phyloP scores from a whole-genome alignment of 2,888 invertebrate genomes.

The Chaetoderma sp. region DNA sequence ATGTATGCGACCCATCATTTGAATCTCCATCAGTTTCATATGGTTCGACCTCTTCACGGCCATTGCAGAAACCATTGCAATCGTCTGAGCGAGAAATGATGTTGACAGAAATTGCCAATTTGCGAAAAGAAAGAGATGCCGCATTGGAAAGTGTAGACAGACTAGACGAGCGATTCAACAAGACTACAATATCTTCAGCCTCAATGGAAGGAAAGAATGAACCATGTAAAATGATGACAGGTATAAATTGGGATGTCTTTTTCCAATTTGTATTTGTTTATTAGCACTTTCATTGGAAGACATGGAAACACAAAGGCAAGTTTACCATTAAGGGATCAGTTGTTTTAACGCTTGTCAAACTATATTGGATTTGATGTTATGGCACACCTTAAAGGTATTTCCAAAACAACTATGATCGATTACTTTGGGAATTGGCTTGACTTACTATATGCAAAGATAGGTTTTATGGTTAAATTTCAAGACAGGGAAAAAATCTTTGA shows the following conservation, averaged over 20 bases:
- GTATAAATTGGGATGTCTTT: constrained; percentile 19
- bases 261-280: constrained; percentile 2
- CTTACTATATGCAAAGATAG: constrained; percentile 20
- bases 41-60: no score
- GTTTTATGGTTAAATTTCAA: constrained; percentile 27
- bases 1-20: no score
- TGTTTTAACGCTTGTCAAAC: constrained; percentile 32
- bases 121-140: not conserved
- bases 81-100: not conserved
- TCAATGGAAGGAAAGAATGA: constrained; percentile 21
- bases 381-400: constrained; percentile 16
- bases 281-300: constrained; percentile 2
- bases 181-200: not conserved
- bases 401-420: constrained; percentile 18
- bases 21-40: no score
- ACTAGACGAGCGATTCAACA: not conserved
- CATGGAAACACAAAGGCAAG: no score
- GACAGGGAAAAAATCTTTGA: constrained; percentile 22
- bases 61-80: not conserved
- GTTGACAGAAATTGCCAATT: not conserved
- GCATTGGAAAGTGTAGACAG: not conserved
- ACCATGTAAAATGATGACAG: constrained; percentile 14
- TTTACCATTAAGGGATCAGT: constrained; percentile 3
- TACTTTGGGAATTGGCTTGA: constrained; percentile 35
- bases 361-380: constrained; percentile 26